Evolutionary conservation across 2,888 invertebrate species (phyloP).

Genomic region (Meteorus cinctellus): DNA sequence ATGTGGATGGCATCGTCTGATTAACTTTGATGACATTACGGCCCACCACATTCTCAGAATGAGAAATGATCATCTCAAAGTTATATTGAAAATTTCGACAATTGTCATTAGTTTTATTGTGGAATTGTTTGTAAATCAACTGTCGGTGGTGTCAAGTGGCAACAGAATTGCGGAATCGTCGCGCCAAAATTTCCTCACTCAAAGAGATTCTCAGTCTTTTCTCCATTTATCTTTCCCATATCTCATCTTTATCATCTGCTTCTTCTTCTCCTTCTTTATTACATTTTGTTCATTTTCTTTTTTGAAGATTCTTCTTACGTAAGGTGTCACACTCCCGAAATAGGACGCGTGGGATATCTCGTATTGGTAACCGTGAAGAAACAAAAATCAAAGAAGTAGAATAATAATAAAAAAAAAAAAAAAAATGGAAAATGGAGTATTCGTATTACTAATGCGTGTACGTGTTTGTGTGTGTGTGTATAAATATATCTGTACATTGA

Average conservation of each 20-base stretch:
- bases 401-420: background rate
- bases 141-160: background rate
- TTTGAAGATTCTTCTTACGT: conserved; percentile 35
- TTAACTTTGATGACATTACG: background rate
- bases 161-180: background rate
- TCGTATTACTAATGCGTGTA: too few species aligned
- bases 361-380: conserved; percentile 13
- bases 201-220: conserved; percentile 30
- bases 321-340: conserved; percentile 44
- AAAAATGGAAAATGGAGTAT: background rate
- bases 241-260: background rate
- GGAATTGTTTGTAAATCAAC: background rate
- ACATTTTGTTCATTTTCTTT: conserved; percentile 31
- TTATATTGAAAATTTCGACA: background rate
- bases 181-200: conserved; percentile 18
- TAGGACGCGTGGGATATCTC: conserved; percentile 42
- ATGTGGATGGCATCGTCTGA: background rate
- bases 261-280: conserved; percentile 10
- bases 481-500: conserved; percentile 12
- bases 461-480: background rate
- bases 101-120: background rate
- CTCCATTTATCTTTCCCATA: conserved; percentile 3
- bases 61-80: background rate
- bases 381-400: background rate
- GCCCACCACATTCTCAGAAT: background rate